Evolutionary conservation across 1,140 invertebrate species (phyloP), one percentile per base, ranked within the genome.

Genomic region (Drosophila bifasciata): DNA sequence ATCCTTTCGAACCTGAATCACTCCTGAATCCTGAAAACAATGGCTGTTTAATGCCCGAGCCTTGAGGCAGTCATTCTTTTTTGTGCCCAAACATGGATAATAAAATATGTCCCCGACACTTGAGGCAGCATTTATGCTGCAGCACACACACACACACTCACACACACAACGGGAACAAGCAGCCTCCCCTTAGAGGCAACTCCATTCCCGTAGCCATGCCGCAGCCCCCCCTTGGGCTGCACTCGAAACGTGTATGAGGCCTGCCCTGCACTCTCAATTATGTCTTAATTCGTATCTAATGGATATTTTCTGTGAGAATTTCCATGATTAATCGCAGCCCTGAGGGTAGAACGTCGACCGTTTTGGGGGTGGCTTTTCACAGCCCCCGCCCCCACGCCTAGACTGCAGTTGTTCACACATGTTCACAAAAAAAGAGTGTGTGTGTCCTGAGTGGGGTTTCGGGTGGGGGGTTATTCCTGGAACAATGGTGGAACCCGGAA

Each of bases 251-350:
- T 53, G 67, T 71, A 53, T 58, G 63, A 76, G 46, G 70, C 66
- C 63, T 13, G 59, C 71, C 60, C 41, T 86, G 81, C 77, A 85
- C 81, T 89, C 77, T 89, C 85, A 89, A 89, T 89, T 89, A 89
- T 89, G 86, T 86, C 85, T 89, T 89, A 89, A 89, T 89, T 89
- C 85, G 80, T 78, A 85, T 85, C 85, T 89, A 89, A 89, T 90
- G 85, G 85, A 85, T 80, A 89, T 89, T 86, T 89, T 89, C 80
- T 90, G 77, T 80, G 85, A 67, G 63, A 90, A 85, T 85, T 80
- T 86, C 23, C 81, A 77, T 85, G 81, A 85, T 85, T 85, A 85
- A 85, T 85, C 81, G 81, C 77, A 64, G 81, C 81, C 81, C 64
- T 53, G 46, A 80, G 80, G 80, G 60, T 63, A 51, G 45, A 43